Conservation (phyloP, 2,888 invertebrate genomes). For the Cerceris rybyensis region DNA sequence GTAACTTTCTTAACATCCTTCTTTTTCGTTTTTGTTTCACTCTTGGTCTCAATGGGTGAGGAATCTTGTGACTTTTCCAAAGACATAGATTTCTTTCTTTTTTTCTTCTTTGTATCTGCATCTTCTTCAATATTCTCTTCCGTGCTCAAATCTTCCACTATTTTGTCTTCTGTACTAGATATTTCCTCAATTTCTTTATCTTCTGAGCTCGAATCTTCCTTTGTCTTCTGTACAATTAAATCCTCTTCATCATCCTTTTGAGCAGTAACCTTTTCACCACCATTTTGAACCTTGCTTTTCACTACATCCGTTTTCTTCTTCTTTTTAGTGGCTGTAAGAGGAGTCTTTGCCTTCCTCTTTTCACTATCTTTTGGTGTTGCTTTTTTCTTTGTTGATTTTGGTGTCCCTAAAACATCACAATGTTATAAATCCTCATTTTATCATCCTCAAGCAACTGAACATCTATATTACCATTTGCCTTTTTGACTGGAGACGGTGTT, state of each 20-base stretch:
- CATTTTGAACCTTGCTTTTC: slow-evolving; percentile 4
- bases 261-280: too few relatives aligned
- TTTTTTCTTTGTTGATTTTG: background rate
- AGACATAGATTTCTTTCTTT: slow-evolving; percentile 60
- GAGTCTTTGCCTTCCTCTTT: slow-evolving; percentile 41
- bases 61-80: slow-evolving; percentile 22
- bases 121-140: slow-evolving; percentile 41
- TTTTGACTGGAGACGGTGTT: slow-evolving; percentile 34
- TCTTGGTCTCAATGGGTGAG: slow-evolving; percentile 7
- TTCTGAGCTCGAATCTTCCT: slow-evolving; percentile 11
- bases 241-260: too few relatives aligned
- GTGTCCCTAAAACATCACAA: background rate
- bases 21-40: slow-evolving; percentile 13
- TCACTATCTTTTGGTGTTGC: slow-evolving; percentile 25
- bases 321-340: slow-evolving; percentile 20
- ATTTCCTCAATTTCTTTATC: background rate
- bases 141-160: background rate
- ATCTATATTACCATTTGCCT: slow-evolving; percentile 39
- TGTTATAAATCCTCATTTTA: background rate
- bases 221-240: too few relatives aligned
- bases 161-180: slow-evolving; percentile 6
- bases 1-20: slow-evolving; percentile 35
- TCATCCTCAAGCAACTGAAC: background rate
- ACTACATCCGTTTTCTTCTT: slow-evolving; percentile 33
- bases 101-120: slow-evolving; percentile 20